Base-by-base conservation (phyloP, 2,113 vertebrate genomes). In the Microtus ochrogaster region DNA sequence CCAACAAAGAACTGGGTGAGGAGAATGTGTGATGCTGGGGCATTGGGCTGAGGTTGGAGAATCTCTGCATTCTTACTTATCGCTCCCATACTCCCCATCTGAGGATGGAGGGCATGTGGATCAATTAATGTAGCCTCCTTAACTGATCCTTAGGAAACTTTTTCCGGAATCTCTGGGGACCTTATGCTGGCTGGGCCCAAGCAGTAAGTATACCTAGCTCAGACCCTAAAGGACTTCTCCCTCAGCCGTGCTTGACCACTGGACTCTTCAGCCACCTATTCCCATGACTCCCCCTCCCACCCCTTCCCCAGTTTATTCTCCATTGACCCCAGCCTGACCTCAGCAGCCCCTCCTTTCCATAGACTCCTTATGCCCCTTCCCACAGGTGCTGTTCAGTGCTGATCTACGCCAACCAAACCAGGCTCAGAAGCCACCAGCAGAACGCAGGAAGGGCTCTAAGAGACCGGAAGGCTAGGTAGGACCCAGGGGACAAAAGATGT, bases 121-220 rank as follows among this genome's bases (percentile, higher is more conserved):
- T n/a, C 84, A 76, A 4, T 88, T 93, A 63, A 79, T n/a, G 52
- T 49, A 52, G 22, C 47, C 17, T 19, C 58, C 22, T 93, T 58
- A 58, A 58, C 21, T 58, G 55, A 58, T 58, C 55, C 6, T 2
- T 98, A 99, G 99, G 99, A 0, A 98, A 99, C 95, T 99, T 99
- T 96, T 99, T 99, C 98, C 98, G 99, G 63, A 98, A 96, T 14
- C 98, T 99, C 21, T 99, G 99, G 99, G 99, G 99, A 90, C 98
- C 99, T 36, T 98, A 94, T 14, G 99, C 99, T 0, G 99, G 99
- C 92, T 99, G 99, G 99, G 99, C 99, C 0, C 99, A 99, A 78
- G 99, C 99, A 39, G 99, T 99, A 96, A 99, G 99, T 99, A 39
- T 21, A 30, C 83, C 61, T 44, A 33, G 13, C 33, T 61, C 36